A percentile compares a stretch with the other conserved stretches of the same genome.
These are phyloP conservation scores for Drosophila jambulina DNA, from an alignment of 1,140 invertebrate species.

Conservation along the genomic window DNA sequence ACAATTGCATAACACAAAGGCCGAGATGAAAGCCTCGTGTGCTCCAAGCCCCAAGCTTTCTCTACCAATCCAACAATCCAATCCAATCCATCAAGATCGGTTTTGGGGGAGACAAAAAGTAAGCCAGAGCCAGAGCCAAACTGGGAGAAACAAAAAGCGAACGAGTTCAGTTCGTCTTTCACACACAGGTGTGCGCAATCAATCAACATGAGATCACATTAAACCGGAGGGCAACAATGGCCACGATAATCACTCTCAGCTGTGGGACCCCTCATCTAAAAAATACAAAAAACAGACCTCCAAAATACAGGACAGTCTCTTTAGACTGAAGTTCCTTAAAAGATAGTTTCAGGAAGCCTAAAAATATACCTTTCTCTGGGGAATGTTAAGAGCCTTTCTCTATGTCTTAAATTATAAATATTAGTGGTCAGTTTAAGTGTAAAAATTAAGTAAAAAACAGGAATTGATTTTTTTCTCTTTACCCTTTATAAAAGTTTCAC, in stretches of 20 bases:
- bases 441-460: too few relatives aligned
- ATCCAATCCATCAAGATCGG: slow-evolving; percentile 67
- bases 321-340: too few relatives aligned
- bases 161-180: slow-evolving; percentile 64
- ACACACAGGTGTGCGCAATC: slow-evolving; percentile 82
- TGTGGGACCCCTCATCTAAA: slow-evolving; percentile 17
- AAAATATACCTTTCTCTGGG: neutral
- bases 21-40: slow-evolving; percentile 47
- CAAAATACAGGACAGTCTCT: slow-evolving; percentile 13
- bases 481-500: neutral
- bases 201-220: slow-evolving; percentile 83
- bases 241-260: slow-evolving; percentile 72
- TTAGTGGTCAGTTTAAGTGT: neutral
- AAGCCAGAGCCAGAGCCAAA: slow-evolving; percentile 22
- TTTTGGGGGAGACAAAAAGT: slow-evolving; percentile 38
- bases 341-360: too few relatives aligned
- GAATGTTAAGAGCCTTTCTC: neutral
- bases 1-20: slow-evolving; percentile 53
- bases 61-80: slow-evolving; percentile 23
- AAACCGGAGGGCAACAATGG: slow-evolving; percentile 74
- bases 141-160: slow-evolving; percentile 28
- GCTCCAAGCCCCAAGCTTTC: slow-evolving; percentile 30
- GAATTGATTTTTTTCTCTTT: accelerated
- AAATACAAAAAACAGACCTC: neutral
- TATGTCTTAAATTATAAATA: neutral